phyloP scores from a whole-genome alignment of 2,888 invertebrate species.

The Crocallis elinguaria region DNA sequence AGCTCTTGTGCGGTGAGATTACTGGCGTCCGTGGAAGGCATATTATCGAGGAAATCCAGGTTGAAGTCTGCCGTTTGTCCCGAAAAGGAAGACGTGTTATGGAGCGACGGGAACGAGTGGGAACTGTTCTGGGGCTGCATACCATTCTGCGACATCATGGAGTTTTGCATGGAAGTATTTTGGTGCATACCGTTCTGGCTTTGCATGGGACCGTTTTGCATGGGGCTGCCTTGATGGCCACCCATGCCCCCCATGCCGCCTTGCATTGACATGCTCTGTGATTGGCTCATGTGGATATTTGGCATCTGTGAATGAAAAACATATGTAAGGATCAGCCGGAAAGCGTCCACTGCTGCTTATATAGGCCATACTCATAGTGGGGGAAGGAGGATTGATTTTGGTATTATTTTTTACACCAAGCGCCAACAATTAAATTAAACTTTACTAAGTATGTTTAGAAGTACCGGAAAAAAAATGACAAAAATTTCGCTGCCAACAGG shows the following conservation, averaged over 20 bases:
- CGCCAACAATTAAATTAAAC: no score
- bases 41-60: slow-evolving; percentile 93
- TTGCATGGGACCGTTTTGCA: slow-evolving; percentile 55
- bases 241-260: slow-evolving; percentile 60
- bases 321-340: background rate
- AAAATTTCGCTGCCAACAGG: no score
- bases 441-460: no score
- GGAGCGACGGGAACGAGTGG: slow-evolving; percentile 61
- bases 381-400: no score
- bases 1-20: slow-evolving; percentile 93
- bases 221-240: slow-evolving; percentile 56
- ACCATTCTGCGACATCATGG: slow-evolving; percentile 56
- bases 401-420: no score
- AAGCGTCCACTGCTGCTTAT: no score
- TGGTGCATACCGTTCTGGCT: slow-evolving; percentile 47
- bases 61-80: slow-evolving; percentile 88
- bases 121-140: slow-evolving; percentile 48
- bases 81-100: slow-evolving; percentile 73
- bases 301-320: slow-evolving; percentile 77
- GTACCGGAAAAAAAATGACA: no score
- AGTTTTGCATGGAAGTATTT: slow-evolving; percentile 38
- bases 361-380: no score
- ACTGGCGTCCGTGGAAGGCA: slow-evolving; percentile 90
- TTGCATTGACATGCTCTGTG: slow-evolving; percentile 86
- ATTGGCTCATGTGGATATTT: slow-evolving; percentile 89